phyloP scores from a whole-genome alignment of 2,888 invertebrate species.

The Chrysina gloriosa region DNA sequence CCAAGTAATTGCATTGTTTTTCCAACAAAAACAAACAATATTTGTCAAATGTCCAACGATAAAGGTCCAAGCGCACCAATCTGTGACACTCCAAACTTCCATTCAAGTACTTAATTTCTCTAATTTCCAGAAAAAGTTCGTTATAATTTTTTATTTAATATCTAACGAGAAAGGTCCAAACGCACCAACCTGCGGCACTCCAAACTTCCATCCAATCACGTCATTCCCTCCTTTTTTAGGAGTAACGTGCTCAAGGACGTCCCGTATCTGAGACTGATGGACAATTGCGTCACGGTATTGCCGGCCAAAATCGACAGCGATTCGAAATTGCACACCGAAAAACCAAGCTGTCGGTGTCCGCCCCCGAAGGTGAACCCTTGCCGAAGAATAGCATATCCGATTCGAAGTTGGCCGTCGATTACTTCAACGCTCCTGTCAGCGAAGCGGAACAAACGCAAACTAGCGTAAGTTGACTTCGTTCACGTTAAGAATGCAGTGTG shows the following conservation, averaged over 20 bases:
- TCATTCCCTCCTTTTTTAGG: constrained; percentile 49
- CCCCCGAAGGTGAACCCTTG: constrained; percentile 64
- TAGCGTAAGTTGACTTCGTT: constrained; percentile 41
- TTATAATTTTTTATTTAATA: too few relatives aligned
- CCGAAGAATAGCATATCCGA: constrained; percentile 89
- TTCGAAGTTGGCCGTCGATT: constrained; percentile 85
- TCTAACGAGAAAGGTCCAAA: too few relatives aligned
- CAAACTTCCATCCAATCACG: too few relatives aligned
- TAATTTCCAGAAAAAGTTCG: too few relatives aligned
- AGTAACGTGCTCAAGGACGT: constrained; percentile 69
- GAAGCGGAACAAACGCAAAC: constrained; percentile 60
- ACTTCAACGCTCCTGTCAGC: constrained; percentile 67
- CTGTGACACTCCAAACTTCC: too few relatives aligned
- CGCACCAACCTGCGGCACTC: too few relatives aligned
- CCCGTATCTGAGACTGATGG: constrained; percentile 83
- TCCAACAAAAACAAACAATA: too few relatives aligned
- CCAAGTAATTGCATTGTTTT: too few relatives aligned
- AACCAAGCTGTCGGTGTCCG: constrained; percentile 62
- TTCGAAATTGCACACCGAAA: constrained; percentile 74
- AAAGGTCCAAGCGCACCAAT: too few relatives aligned
- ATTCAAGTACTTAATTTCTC: too few relatives aligned
- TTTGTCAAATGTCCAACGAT: too few relatives aligned
- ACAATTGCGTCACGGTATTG: constrained; percentile 69
- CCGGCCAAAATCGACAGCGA: constrained; percentile 76
- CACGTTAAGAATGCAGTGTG: background rate